Evolutionary conservation across 2,113 vertebrate genomes (phyloP), one percentile per base, ranked within the genome.

Genomic region (Cinclus cinclus): DNA sequence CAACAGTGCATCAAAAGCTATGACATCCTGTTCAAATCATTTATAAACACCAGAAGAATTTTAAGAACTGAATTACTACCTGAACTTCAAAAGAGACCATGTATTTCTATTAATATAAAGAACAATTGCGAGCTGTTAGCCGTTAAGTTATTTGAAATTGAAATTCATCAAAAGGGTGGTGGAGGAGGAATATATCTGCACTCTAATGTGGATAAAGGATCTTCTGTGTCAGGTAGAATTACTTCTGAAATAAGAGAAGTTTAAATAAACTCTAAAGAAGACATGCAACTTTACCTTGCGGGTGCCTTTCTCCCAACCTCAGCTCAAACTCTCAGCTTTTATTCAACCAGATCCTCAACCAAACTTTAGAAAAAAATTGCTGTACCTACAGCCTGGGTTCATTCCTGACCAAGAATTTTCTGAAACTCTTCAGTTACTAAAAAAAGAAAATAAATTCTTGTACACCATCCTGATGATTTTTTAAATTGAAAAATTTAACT

Each of bases 151-250:
- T 95, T 92, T 90, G 93, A 97, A 97, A 96, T 97, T 94, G 92
- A 95, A 96, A 96, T 96, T 94, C 75, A 96, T 97, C 89, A 95
- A 70, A 96, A 92, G 95, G 90, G 93, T 95, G 90, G 92, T 96
- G 96, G 94, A 91, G 97, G 97, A 94, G 97, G 97, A 97, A 97
- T 97, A 97, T 80, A 97, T 97, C 96, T 95, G 92, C 96, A 97
- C 93, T 96, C 87, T 96, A 97, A 97, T 96, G 92, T 73, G 83
- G 67, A 89, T 94, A 68, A 94, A 91, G 67, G 70, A 83, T 92
- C 84, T 85, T 97, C 89, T 68, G 19, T 65, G 70, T 55, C 81
- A 94, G 52, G 75, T 85, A 85, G 94, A 92, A 71, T 89, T 94
- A 95, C 55, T 95, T 96, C 27, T 94, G 90, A 94, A 94, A 76